A percentile compares a stretch with the other conserved stretches of the same genome.
phyloP scores from a whole-genome alignment of 1,140 invertebrate species.

The Zaprionus nigranus region DNA sequence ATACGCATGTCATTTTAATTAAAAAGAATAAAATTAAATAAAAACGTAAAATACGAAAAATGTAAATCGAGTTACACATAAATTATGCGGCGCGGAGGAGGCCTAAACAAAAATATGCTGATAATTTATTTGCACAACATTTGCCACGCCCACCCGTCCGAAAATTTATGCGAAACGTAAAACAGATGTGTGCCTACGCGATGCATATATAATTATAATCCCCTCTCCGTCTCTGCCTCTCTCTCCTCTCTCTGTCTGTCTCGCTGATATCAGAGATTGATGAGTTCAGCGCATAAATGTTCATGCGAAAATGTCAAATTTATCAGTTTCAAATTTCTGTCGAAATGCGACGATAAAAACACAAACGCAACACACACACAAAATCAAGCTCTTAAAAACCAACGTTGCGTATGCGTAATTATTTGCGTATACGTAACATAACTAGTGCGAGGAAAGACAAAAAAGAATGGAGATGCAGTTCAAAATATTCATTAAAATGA shows the following conservation, averaged over 20 bases:
- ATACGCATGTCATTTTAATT: slow-evolving; percentile 38
- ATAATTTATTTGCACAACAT: slow-evolving; percentile 58
- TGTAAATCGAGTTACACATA: slow-evolving; percentile 33
- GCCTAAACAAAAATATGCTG: slow-evolving; percentile 29
- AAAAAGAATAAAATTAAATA: slow-evolving; percentile 20
- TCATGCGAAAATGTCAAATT: neutral
- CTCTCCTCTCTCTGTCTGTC: neutral
- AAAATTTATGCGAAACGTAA: slow-evolving; percentile 35
- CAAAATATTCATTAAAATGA: neutral
- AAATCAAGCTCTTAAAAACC: neutral
- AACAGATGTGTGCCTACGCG: slow-evolving; percentile 34
- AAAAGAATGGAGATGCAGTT: too few relatives aligned
- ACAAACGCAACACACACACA: neutral
- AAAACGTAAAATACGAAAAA: slow-evolving; percentile 1
- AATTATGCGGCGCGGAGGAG: slow-evolving; percentile 17
- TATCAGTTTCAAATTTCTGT: slow-evolving; percentile 4
- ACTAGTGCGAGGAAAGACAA: too few relatives aligned
- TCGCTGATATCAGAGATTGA: neutral
- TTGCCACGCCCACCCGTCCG: neutral
- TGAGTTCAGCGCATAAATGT: neutral
- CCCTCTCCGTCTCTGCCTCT: neutral
- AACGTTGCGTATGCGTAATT: neutral
- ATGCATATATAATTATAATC: slow-evolving; percentile 38
- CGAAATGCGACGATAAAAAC: neutral
- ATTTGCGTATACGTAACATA: neutral